Percentiles rank a stretch among this genome's conserved stretches.
phyloP scores from a whole-genome alignment of 1,140 invertebrate species.

The Zophobas atratus region DNA sequence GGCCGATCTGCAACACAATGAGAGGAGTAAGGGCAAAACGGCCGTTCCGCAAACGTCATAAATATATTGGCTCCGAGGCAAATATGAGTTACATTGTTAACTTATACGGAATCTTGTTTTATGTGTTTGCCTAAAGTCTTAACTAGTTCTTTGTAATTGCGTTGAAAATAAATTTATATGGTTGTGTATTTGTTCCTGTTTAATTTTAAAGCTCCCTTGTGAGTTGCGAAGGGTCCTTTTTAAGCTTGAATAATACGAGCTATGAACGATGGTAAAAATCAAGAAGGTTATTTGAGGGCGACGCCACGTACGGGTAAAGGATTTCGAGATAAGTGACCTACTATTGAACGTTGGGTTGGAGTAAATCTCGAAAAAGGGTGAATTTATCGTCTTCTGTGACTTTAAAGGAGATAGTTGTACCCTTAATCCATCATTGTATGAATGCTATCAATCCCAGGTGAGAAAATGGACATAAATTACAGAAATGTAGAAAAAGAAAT shows the following conservation, averaged over 20 bases:
- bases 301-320: constrained; percentile 18
- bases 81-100: constrained; percentile 55
- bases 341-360: constrained; percentile 7
- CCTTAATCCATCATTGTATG: constrained; percentile 15
- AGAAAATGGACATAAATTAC: constrained; percentile 25
- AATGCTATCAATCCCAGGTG: constrained; percentile 36
- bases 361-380: constrained; percentile 31
- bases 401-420: constrained; percentile 30
- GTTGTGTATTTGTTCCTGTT: constrained; percentile 49
- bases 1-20: constrained; percentile 46
- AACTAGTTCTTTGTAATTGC: constrained; percentile 53
- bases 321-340: constrained; percentile 20
- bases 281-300: constrained; percentile 25
- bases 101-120: constrained; percentile 52
- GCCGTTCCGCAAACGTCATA: constrained; percentile 40
- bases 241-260: neutral
- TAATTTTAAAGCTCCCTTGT: constrained; percentile 19
- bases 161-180: constrained; percentile 53
- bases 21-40: constrained; percentile 42
- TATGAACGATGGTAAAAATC: constrained; percentile 15
- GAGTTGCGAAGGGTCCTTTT: constrained; percentile 6
- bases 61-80: constrained; percentile 39
- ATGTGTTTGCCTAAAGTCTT: constrained; percentile 52
- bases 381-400: constrained; percentile 43
- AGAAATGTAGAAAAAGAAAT: neutral